Evolutionary conservation across 1,140 invertebrate genomes (phyloP), one percentile per base, ranked within the genome.

Genomic region (Sarcophaga peregrina): DNA sequence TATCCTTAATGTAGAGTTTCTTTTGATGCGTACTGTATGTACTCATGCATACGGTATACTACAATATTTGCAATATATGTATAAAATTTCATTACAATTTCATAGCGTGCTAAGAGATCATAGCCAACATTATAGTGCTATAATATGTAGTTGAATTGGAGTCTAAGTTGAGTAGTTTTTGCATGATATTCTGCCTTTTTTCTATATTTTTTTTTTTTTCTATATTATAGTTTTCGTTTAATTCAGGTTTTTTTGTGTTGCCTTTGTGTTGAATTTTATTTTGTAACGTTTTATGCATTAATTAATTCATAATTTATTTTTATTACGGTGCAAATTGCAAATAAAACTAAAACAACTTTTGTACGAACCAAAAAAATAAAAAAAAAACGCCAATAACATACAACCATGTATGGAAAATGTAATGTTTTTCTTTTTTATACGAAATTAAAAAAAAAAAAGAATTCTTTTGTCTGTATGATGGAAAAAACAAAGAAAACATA

Each of bases 321-420:
- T 86, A 83, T 87, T 87, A 86, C 87, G 85, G 86, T 87, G 87
- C 85, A 87, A 88, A 88, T 87, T 88, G 87, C 84, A 85, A 88
- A 87, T 87, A 20, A 20, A 13, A 45, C 25, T 74, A 74, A 74
- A 74, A 78, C 46, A 78, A 20, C 58, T 17, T 78, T n/a, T n/a
- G n/a, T n/a, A n/a, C n/a, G n/a, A n/a, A n/a, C n/a, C n/a, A n/a
- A n/a, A n/a, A n/a, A 78, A 76, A 17, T 20, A 76, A 48, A 50
- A 50, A 9, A 76, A 76, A 8, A 76, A 47, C 25, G 25, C 25
- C 25, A 37, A 37, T 37, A 68, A 58, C 13, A 58, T 58, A 58
- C 54, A 58, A 58, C 54, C 15, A 58, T 58, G n/a, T 58, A n/a
- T 37, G 25, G 25, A 37, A n/a, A 37, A 37, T 37, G 25, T 37